Evolutionary conservation across 2,113 vertebrate species (phyloP), one percentile per base, ranked within the genome.

Genomic region (Anthoscopus minutus): DNA sequence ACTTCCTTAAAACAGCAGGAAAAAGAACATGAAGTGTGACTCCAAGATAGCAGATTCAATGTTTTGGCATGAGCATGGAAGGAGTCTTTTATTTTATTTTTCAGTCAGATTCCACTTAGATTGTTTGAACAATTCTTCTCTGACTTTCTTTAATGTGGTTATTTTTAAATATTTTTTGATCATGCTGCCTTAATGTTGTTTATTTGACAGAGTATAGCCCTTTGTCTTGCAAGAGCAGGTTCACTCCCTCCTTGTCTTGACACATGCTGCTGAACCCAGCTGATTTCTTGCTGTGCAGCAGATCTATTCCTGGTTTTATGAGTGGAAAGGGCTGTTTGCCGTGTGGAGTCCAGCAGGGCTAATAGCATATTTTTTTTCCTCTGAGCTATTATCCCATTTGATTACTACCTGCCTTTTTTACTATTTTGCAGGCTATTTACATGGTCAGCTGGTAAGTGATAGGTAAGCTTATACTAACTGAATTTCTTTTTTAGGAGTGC

Each of bases 331-430:
- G 94, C 96, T 97, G 91, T 92, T 96, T 96, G 90, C 93, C 14
- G 1, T 82, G 48, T 94, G 96, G 94, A 93, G 85, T 93, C 94
- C 96, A 94, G 89, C 93, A 76, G 97, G 95, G 94, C 81, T 96
- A 97, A 97, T 91, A 96, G 93, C 91, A 85, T 92, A 91, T 95
- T 96, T 95, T 74, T 94, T 81, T 96, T 88, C 78, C 85, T 93
- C 84, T 94, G 89, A 90, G 62, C 97, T 95, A 95, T 96, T 97
- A 96, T 97, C 92, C 94, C 94, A 56, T 89, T 86, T 76, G 96
- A 97, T 97, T 96, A 84, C 96, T 94, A 89, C 96, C 96, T 96
- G 93, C 88, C 92, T 96, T 95, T 96, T 96, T 92, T 82, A 88
- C 60, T 90, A 56, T 92, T 94, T 97, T 95, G 77, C 35, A 86